Base-by-base conservation (phyloP, 2,113 vertebrate genomes). In the Pelodiscus sinensis region DNA sequence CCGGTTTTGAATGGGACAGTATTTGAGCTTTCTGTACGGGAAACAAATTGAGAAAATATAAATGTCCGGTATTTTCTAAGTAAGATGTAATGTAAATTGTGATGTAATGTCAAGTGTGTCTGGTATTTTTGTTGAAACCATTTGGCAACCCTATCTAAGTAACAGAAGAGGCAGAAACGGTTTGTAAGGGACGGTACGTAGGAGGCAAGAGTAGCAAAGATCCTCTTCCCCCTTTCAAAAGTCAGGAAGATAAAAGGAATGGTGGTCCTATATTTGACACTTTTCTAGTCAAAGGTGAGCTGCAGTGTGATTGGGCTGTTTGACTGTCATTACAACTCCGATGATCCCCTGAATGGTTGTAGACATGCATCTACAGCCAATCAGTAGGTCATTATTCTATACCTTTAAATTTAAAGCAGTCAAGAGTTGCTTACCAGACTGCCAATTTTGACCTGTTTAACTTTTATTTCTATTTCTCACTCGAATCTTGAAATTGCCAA, bases 231-330 rank as follows among this genome's bases (percentile, higher is more conserved):
- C n/a, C 2, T 31, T 29, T 90, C 80, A 60, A 85, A 86, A 88
- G n/a, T 0, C 0, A 54, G 56, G 68, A 12, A 27, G 73, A 25
- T 29, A 2, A 0, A 65, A 31, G 44, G 0, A 79, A 81, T 24
- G 54, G 50, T 60, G 73, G 44, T 84, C 5, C 1, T 0, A 1
- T 51, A 78, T 35, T 68, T 82, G 52, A 18, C 18, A 52, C 25
- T 19, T 85, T 79, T 50, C 86, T 51, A 77, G 8, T 14, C 81
- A 85, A 62, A 84, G 54, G 31, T 29, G 21, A 85, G 79, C 86
- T 58, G 38, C 44, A 65, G 25, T 91, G 71, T 60, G 90, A 82
- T 21, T 50, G 44, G 18, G 54, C 62, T 79, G 35, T 52, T 10
- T 12, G 77, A 84, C 60, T 57, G 87, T 82, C 3, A 51, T 84